Base-by-base conservation (phyloP, 2,888 invertebrate genomes). In the Ormyrus rosae region DNA sequence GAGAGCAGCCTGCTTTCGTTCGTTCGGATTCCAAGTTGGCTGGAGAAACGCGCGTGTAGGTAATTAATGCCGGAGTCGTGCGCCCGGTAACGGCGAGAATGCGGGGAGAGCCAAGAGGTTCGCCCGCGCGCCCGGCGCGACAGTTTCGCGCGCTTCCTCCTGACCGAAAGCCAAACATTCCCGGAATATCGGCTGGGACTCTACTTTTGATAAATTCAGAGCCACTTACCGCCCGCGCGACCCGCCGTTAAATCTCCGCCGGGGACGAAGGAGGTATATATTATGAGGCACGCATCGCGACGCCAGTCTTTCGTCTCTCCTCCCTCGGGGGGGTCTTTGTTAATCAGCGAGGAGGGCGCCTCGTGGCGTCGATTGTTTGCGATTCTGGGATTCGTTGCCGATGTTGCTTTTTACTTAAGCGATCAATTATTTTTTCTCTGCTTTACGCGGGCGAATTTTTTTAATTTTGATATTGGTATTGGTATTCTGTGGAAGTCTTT, bases 111-210 rank as follows among this genome's bases (percentile, higher is more conserved):
- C 82, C 82, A 82, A 84, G 83, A 80, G 81, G 82, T 70, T 72
- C 46, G 69, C 65, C 19, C 19, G 19, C 19, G 19, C 19, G 19
- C 19, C 19, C 19, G 19, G 19, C 46, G 46, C 46, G 46, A 63
- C 63, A 10, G 46, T n/a, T 8, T 11, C 11, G 64, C 9, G 50
- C 69, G 19, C 19, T 19, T 19, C 19, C 19, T 1, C 19, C 55
- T 58, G 64, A 69, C 70, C 81, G 58, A 71, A 82, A 81, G 79
- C 76, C 83, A 78, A 81, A 83, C 81, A 82, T 83, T 79, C 80
- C 13, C 60, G 50, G 70, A 11, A 60, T 71, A 71, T 71, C 60
- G 70, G 34, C 45, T 55, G 46, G 13, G 48, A 6, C 69, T 19
- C 19, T 56, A 19, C 60, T 48, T 50, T 53, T 71, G 50, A 71